Conservation (phyloP, 2,797 vertebrate genomes). For the Eulemur mongoz region DNA sequence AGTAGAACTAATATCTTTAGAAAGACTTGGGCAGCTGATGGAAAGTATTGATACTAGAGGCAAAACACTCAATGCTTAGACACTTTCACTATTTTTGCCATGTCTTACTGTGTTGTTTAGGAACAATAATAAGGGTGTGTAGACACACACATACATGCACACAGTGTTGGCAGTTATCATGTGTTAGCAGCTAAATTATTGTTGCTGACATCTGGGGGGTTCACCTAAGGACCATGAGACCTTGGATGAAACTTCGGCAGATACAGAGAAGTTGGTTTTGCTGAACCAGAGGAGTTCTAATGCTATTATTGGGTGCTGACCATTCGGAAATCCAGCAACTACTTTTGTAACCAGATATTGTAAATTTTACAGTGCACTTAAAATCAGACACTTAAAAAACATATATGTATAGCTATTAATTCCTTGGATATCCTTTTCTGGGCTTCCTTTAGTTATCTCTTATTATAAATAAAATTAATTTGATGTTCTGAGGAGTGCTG, state of each 20-base stretch:
- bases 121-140: neutral
- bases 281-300: neutral
- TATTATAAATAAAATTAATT: neutral
- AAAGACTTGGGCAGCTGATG: neutral
- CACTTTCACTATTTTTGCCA: neutral
- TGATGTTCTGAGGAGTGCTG: neutral
- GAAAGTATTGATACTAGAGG: neutral
- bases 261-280: neutral
- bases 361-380: neutral
- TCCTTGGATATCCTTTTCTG: neutral
- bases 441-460: neutral
- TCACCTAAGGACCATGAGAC: neutral
- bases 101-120: neutral
- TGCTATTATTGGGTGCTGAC: neutral
- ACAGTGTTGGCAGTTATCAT: neutral
- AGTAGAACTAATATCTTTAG: neutral
- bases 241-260: neutral
- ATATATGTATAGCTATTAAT: neutral
- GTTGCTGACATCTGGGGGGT: rapidly evolving
- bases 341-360: neutral
- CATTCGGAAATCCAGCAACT: neutral
- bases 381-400: neutral
- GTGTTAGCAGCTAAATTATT: neutral
- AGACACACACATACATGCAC: rapidly evolving
- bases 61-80: neutral